Evolutionary conservation across 2,888 invertebrate genomes (phyloP).

Genomic region (Synanthedon andrenaeformis): DNA sequence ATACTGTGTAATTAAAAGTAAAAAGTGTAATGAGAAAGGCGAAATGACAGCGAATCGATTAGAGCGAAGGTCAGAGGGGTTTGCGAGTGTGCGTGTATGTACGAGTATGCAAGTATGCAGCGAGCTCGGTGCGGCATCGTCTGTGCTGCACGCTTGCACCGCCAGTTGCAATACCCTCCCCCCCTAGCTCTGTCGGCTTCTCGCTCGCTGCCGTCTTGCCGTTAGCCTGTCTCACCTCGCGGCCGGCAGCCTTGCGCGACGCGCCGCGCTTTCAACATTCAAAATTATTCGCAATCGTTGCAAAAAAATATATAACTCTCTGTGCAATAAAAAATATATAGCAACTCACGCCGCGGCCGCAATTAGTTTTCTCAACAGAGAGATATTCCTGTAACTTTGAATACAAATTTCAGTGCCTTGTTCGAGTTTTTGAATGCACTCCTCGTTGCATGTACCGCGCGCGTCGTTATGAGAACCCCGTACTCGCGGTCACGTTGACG

Average conservation of each 20-base stretch:
- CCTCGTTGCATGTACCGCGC: constrained; percentile 78
- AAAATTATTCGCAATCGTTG: constrained; percentile 70
- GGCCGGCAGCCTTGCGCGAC: constrained; percentile 71
- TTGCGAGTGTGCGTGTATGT: constrained; percentile 56
- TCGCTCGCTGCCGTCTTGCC: constrained; percentile 68
- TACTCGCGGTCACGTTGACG: constrained; percentile 77
- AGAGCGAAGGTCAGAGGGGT: constrained; percentile 62
- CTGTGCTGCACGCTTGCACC: constrained; percentile 70
- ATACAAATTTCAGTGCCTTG: constrained; percentile 50
- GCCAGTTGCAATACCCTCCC: constrained; percentile 70
- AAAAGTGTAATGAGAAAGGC: constrained; percentile 51
- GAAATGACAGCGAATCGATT: constrained; percentile 58
- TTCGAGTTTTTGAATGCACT: constrained; percentile 67
- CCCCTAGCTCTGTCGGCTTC: constrained; percentile 66
- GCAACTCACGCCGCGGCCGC: constrained; percentile 47
- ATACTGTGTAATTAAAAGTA: constrained; percentile 3
- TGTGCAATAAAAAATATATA: constrained; percentile 62
- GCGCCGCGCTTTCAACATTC: constrained; percentile 70
- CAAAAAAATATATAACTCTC: constrained; percentile 50
- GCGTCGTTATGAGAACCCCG: constrained; percentile 85
- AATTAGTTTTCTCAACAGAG: constrained; percentile 52
- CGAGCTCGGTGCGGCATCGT: constrained; percentile 56
- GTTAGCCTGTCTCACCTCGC: constrained; percentile 71
- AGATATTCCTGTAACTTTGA: constrained; percentile 40
- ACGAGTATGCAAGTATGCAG: constrained; percentile 71